Evolutionary conservation across 2,797 vertebrate genomes (phyloP).

Genomic region (Enoplosus armatus): DNA sequence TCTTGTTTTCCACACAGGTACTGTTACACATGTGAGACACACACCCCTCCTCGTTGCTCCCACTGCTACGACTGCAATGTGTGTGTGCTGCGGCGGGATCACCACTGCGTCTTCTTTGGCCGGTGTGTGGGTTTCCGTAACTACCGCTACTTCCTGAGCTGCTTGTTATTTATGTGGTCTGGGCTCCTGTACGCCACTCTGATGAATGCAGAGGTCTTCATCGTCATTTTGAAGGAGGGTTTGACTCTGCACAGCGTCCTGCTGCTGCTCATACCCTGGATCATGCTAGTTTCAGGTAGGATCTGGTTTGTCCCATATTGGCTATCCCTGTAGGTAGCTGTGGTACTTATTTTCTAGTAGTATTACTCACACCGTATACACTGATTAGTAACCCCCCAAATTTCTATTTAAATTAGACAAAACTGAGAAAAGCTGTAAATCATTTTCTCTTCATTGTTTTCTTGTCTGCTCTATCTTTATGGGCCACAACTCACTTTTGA

Average conservation of each 20-base stretch:
- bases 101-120: conserved; percentile 93
- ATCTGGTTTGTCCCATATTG: not conserved
- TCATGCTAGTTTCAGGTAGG: conserved; percentile 92
- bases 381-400: too few relatives aligned
- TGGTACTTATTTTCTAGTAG: not conserved
- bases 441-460: not conserved
- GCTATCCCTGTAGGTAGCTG: not conserved
- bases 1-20: conserved; percentile 79
- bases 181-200: conserved; percentile 89
- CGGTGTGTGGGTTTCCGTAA: conserved; percentile 92
- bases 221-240: conserved; percentile 88
- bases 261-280: conserved; percentile 92
- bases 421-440: too few relatives aligned
- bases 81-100: conserved; percentile 92
- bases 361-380: not conserved
- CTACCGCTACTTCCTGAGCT: conserved; percentile 92
- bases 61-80: conserved; percentile 92
- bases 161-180: conserved; percentile 88
- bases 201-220: conserved; percentile 92
- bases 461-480: conserved; percentile 4
- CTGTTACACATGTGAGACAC: conserved; percentile 92
- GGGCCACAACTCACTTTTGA: not conserved
- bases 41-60: conserved; percentile 92
- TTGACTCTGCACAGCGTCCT: conserved; percentile 88
- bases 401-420: too few relatives aligned